Conservation (phyloP, 1,140 invertebrate genomes). For the Zaprionus tsacasi region DNA sequence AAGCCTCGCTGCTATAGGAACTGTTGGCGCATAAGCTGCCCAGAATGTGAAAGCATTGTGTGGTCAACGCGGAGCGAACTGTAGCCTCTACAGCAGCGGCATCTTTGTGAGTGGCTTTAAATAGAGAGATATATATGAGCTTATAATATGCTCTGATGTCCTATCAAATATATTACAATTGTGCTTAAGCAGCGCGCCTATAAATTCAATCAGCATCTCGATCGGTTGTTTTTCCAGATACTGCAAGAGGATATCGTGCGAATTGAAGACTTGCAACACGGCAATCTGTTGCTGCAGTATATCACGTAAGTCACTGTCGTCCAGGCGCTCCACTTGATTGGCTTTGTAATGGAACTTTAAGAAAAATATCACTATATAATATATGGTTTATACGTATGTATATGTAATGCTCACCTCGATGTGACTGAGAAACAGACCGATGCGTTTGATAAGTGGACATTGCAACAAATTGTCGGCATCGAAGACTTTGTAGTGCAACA, state of each 20-base stretch:
- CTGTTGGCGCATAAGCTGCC: constrained; percentile 56
- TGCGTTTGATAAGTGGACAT: constrained; percentile 74
- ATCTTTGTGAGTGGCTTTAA: constrained; percentile 45
- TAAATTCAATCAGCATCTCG: constrained; percentile 69
- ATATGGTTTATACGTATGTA: background rate
- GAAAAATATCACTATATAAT: background rate
- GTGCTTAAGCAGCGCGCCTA: constrained; percentile 46
- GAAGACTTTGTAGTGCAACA: constrained; percentile 76
- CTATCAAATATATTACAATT: constrained; percentile 43
- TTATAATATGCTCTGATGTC: too few relatives aligned
- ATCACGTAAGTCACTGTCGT: constrained; percentile 51
- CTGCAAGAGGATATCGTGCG: constrained; percentile 38
- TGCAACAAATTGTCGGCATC: constrained; percentile 39
- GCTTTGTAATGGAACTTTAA: constrained; percentile 62
- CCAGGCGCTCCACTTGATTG: constrained; percentile 15
- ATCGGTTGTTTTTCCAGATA: constrained; percentile 72
- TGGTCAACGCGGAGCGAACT: constrained; percentile 13
- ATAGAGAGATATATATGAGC: background rate
- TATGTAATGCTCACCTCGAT: constrained; percentile 48
- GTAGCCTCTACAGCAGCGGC: constrained; percentile 25
- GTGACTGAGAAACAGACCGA: constrained; percentile 75
- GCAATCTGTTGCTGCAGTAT: constrained; percentile 54
- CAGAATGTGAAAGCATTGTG: constrained; percentile 58
- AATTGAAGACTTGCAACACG: constrained; percentile 59
- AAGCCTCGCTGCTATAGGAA: constrained; percentile 57